Percentiles rank a stretch among this genome's conserved stretches.
phyloP scores from a whole-genome alignment of 2,113 vertebrate species.

The Laterallus jamaicensis region DNA sequence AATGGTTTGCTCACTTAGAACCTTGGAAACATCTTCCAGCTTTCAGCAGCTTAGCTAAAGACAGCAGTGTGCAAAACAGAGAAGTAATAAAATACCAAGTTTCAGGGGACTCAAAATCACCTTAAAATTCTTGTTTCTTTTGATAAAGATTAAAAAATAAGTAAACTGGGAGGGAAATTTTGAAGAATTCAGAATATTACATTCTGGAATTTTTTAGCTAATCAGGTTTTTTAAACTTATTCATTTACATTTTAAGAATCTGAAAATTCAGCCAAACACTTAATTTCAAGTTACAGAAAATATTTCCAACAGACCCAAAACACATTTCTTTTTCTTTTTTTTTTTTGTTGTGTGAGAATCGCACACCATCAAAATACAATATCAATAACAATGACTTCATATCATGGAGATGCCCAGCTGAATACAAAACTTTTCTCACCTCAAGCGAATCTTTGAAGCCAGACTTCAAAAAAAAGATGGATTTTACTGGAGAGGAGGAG shows the following conservation, averaged over 20 bases:
- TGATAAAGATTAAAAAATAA: not conserved
- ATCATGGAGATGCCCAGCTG: accelerated
- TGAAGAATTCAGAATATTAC: not conserved
- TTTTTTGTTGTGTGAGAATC: not conserved
- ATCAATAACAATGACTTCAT: not conserved
- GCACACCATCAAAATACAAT: not conserved
- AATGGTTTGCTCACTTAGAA: not conserved
- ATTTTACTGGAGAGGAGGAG: not conserved
- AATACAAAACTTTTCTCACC: not conserved
- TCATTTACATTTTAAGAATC: not conserved
- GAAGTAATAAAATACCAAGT: not conserved
- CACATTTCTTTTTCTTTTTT: not conserved
- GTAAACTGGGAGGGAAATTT: not conserved
- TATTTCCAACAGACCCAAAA: not conserved
- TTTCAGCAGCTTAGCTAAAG: not conserved
- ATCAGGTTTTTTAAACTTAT: not conserved
- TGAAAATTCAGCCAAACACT: not conserved
- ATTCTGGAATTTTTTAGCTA: not conserved
- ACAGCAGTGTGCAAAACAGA: not conserved
- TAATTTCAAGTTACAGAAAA: not conserved
- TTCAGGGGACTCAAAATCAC: not conserved
- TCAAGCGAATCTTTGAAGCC: not conserved
- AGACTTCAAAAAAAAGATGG: not conserved
- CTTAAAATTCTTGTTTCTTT: not conserved
- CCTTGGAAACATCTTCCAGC: not conserved